A percentile compares a stretch with the other conserved stretches of the same genome.
phyloP scores from a whole-genome alignment of 2,113 vertebrate genomes.

The Zeus faber region DNA sequence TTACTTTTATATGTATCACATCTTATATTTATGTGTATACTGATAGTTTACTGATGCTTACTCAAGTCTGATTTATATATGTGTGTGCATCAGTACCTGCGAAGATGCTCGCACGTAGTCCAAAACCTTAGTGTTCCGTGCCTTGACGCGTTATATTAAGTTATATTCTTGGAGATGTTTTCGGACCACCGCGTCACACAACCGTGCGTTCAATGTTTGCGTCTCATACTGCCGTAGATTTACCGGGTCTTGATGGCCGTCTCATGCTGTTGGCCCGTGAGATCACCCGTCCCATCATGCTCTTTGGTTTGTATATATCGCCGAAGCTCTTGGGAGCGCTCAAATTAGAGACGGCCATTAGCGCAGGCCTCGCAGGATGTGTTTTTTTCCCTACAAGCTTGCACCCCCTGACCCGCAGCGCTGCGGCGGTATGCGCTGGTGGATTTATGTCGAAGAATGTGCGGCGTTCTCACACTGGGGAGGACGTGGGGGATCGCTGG shows the following conservation, averaged over 20 bases:
- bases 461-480: not conserved
- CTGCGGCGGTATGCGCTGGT: not conserved
- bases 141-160: no score
- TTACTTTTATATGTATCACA: no score
- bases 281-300: not conserved
- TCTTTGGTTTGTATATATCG: not conserved
- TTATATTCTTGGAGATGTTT: no score
- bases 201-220: not conserved
- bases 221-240: no score
- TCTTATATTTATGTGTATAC: no score
- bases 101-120: no score
- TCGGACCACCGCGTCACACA: no score
- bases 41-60: no score
- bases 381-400: conserved; percentile 11
- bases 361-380: conserved; percentile 28
- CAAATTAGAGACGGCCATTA: not conserved
- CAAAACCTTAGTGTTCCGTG: no score
- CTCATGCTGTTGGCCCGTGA: not conserved
- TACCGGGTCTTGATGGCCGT: not conserved
- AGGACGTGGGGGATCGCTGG: not conserved
- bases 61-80: no score
- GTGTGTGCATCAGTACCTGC: no score
- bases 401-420: not conserved
- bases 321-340: not conserved
- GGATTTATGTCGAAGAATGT: not conserved